Percentiles rank a stretch among this genome's conserved stretches.
Conservation (phyloP, 30 jellyfish, hydroid and myxozoan genomes). For the Aurelia coerulea region DNA sequence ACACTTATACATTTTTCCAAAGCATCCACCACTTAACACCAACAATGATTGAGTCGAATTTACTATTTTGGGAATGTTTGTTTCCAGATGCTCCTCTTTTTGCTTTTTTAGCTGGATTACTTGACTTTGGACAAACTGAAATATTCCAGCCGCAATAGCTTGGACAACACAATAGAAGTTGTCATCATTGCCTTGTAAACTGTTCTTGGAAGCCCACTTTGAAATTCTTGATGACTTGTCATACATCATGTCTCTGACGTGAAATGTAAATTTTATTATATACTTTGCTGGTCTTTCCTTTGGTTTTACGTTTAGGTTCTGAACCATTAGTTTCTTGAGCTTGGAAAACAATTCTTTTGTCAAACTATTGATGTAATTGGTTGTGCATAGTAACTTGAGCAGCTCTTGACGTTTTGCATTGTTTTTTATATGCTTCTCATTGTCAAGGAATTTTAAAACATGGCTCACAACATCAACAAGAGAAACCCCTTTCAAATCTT, state of each 20-base stretch:
- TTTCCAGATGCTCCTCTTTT: conserved; percentile 16
- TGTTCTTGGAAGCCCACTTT: conserved; percentile 31
- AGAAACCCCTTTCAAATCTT: conserved; percentile 19
- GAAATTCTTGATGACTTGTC: conserved; percentile 37
- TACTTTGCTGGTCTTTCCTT: conserved; percentile 5
- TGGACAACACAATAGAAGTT: conserved; percentile 36
- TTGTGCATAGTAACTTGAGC: conserved; percentile 25
- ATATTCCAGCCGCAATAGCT: conserved; percentile 45
- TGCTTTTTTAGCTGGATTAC: conserved; percentile 16
- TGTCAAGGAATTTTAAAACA: conserved; percentile 42
- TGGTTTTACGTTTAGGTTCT: conserved; percentile 30
- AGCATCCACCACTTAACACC: conserved; percentile 9
- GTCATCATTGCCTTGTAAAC: conserved; percentile 16
- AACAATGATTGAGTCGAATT: conserved; percentile 29
- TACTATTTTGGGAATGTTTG: conserved; percentile 12
- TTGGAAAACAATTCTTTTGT: conserved; percentile 16
- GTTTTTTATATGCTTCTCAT: conserved; percentile 38
- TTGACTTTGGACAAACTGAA: conserved; percentile 27
- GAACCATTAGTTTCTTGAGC: conserved; percentile 32
- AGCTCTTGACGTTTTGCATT: conserved; percentile 38
- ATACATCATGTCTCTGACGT: conserved; percentile 38
- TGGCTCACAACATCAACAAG: conserved; percentile 25
- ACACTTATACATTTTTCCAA: conserved; percentile 43
- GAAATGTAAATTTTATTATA: conserved; percentile 12
- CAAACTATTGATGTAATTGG: conserved; percentile 18